These are phyloP conservation scores for Megaleporinus macrocephalus DNA, from an alignment of 2,113 vertebrate genomes.

Conservation along the genomic window DNA sequence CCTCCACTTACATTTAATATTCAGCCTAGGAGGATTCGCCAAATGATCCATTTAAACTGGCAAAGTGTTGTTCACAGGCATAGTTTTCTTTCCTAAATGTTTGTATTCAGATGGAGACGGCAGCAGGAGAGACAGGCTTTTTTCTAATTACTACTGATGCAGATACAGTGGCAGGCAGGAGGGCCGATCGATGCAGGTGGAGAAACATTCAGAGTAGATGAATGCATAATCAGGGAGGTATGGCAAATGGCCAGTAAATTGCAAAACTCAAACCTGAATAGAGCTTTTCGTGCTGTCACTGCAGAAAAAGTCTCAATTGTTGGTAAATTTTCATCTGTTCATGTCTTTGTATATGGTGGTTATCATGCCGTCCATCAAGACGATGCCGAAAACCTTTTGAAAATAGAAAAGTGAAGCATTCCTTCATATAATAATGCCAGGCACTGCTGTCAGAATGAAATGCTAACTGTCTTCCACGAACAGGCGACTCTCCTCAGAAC, in stretches of 20 bases:
- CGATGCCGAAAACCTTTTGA: neutral
- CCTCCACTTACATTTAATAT: neutral
- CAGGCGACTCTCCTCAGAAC: neutral
- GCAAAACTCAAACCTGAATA: neutral
- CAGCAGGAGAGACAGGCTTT: neutral
- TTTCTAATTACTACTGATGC: slow-evolving; percentile 31
- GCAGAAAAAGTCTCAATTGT: neutral
- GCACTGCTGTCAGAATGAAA: neutral
- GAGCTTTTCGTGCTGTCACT: neutral
- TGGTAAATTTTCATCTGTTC: neutral
- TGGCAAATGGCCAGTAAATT: neutral
- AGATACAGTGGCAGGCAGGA: slow-evolving; percentile 9
- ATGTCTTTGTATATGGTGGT: neutral
- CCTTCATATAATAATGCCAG: neutral
- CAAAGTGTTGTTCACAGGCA: neutral
- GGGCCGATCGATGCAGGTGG: slow-evolving; percentile 25
- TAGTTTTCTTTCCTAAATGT: slow-evolving; percentile 19
- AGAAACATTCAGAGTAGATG: slow-evolving; percentile 13
- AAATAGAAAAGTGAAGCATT: neutral
- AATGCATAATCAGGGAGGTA: neutral
- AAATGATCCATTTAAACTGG: neutral
- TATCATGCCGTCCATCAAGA: neutral
- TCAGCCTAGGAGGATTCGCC: slow-evolving; percentile 15
- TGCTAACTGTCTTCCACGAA: neutral
- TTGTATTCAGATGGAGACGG: slow-evolving; percentile 21